phyloP scores from a whole-genome alignment of 2,113 vertebrate species.

The Uria lomvia region DNA sequence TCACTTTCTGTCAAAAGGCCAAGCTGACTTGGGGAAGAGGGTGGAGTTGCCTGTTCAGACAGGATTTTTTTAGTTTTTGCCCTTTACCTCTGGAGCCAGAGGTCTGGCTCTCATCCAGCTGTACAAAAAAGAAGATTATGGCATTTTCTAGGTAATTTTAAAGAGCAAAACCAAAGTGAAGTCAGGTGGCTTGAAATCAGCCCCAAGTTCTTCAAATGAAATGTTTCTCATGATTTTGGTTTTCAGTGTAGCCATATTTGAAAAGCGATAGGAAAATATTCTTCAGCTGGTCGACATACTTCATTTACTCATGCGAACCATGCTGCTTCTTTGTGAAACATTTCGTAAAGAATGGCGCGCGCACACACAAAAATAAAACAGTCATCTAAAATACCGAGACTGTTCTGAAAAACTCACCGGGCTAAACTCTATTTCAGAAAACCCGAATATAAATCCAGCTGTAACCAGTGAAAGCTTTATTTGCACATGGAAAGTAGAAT shows the following conservation, averaged over 20 bases:
- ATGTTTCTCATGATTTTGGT: constrained; percentile 66
- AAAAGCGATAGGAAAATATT: constrained; percentile 55
- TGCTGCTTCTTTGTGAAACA: constrained; percentile 45
- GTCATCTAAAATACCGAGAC: constrained; percentile 26
- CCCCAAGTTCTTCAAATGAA: constrained; percentile 64
- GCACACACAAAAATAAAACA: constrained; percentile 42
- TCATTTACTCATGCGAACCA: constrained; percentile 46
- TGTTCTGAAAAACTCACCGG: constrained; percentile 22
- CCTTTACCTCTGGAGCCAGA: constrained; percentile 85
- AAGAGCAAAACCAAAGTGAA: constrained; percentile 72
- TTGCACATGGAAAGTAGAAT: constrained; percentile 7
- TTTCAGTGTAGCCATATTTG: constrained; percentile 55
- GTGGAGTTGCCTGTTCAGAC: constrained; percentile 80
- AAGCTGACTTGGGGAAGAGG: constrained; percentile 78
- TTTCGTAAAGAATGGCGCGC: constrained; percentile 16
- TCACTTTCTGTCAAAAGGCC: constrained; percentile 78
- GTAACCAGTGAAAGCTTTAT: neutral
- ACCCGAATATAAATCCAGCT: neutral
- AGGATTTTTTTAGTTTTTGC: constrained; percentile 79
- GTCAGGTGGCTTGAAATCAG: constrained; percentile 76
- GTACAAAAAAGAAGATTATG: constrained; percentile 70
- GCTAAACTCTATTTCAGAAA: neutral
- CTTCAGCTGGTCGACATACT: constrained; percentile 43
- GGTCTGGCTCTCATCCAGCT: constrained; percentile 78
- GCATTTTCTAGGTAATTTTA: constrained; percentile 77